Conservation (phyloP, 2,113 vertebrate genomes). For the Nycticryphes semicollaris region DNA sequence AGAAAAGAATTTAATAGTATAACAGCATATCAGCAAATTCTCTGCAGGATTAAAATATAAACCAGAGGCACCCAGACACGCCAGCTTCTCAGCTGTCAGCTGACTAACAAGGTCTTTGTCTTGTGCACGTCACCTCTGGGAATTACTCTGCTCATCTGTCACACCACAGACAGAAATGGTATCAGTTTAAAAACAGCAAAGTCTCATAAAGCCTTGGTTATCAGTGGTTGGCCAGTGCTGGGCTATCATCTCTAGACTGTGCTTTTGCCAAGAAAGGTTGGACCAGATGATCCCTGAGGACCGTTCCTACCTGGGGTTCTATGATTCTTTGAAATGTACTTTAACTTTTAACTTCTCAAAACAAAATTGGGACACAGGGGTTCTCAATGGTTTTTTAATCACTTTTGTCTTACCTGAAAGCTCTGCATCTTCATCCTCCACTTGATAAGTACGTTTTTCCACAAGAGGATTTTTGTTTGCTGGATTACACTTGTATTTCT, state of each 20-base stretch:
- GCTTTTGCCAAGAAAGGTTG: not conserved
- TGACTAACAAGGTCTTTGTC: not conserved
- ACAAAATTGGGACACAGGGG: accelerated
- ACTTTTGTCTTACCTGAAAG: constrained; percentile 26
- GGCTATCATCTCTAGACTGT: not conserved
- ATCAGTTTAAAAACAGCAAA: too few relatives aligned
- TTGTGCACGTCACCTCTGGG: not conserved
- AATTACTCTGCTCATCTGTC: not conserved
- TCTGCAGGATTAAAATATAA: not conserved
- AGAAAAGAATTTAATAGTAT: not conserved
- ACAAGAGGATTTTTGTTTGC: constrained; percentile 69
- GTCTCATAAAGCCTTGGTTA: not conserved
- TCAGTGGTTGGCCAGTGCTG: not conserved
- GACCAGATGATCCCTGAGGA: not conserved
- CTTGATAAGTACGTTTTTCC: constrained; percentile 70
- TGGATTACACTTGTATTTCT: constrained; percentile 46
- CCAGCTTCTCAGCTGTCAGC: accelerated
- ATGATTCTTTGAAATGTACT: not conserved
- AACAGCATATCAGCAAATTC: accelerated
- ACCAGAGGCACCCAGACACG: accelerated
- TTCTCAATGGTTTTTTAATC: not conserved
- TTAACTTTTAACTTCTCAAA: not conserved
- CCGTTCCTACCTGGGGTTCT: not conserved
- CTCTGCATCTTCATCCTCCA: constrained; percentile 71
- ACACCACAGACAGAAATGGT: not conserved